phyloP scores from a whole-genome alignment of 2,888 invertebrate species.

The Epinotia demarniana region DNA sequence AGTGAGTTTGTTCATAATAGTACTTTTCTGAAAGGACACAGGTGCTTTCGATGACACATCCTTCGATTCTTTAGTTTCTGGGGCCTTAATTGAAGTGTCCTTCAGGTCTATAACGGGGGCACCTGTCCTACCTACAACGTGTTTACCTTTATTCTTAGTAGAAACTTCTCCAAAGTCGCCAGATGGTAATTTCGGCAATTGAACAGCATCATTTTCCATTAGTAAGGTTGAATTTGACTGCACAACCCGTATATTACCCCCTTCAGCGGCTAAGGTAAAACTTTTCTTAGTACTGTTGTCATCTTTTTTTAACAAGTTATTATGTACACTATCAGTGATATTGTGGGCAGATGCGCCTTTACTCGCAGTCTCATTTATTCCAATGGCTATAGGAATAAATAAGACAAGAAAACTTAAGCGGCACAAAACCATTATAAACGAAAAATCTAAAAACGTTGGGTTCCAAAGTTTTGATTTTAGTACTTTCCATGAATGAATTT shows the following conservation, averaged over 20 bases:
- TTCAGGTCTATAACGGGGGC: slow-evolving; percentile 40
- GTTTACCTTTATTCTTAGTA: slow-evolving; percentile 58
- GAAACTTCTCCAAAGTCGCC: slow-evolving; percentile 10
- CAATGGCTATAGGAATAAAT: slow-evolving; percentile 34
- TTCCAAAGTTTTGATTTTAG: slow-evolving; percentile 37
- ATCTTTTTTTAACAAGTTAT: slow-evolving; percentile 29
- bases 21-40: slow-evolving; percentile 23
- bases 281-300: slow-evolving; percentile 56
- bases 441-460: slow-evolving; percentile 28
- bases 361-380: slow-evolving; percentile 10
- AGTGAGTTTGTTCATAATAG: slow-evolving; percentile 40
- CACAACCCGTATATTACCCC: slow-evolving; percentile 18
- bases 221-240: slow-evolving; percentile 13
- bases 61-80: slow-evolving; percentile 32
- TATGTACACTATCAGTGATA: slow-evolving; percentile 5
- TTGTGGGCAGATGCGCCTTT: slow-evolving; percentile 6
- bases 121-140: slow-evolving; percentile 59
- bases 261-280: slow-evolving; percentile 58
- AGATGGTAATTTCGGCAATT: slow-evolving; percentile 11
- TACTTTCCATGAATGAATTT: slow-evolving; percentile 31
- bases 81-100: slow-evolving; percentile 7
- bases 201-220: slow-evolving; percentile 28
- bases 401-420: slow-evolving; percentile 24
- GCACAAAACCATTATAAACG: slow-evolving; percentile 27
- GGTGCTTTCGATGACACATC: background rate